Conservation (phyloP, 2,888 invertebrate species). For the Elegia similella region DNA sequence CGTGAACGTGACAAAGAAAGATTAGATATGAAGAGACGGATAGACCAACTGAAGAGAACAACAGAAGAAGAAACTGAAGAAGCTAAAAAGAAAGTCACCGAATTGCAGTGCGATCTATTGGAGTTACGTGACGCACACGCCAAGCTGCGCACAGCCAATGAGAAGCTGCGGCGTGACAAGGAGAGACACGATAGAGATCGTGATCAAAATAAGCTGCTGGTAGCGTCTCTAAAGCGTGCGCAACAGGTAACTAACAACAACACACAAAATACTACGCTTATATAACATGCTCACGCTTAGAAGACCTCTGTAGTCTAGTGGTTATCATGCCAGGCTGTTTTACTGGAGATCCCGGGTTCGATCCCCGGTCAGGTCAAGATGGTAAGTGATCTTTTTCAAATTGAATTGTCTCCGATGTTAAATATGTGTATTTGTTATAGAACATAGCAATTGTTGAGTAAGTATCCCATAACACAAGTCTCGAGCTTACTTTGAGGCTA, state of each 20-base stretch:
- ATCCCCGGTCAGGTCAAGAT: too few species aligned
- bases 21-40: conserved; percentile 91
- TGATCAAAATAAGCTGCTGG: conserved; percentile 80
- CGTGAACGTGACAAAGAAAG: conserved; percentile 94
- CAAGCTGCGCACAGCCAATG: conserved; percentile 93
- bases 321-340: too few species aligned
- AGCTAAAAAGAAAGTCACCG: conserved; percentile 89
- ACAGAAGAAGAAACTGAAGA: conserved; percentile 95
- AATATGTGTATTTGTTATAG: too few species aligned
- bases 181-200: conserved; percentile 92
- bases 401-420: too few species aligned
- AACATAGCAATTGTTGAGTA: too few species aligned
- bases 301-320: too few species aligned
- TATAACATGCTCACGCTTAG: too few species aligned
- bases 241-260: conserved; percentile 62
- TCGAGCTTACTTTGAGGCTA: too few species aligned
- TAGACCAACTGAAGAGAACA: conserved; percentile 91
- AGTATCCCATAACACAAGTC: too few species aligned
- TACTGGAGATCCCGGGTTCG: too few species aligned
- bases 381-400: too few species aligned
- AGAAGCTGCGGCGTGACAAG: conserved; percentile 93
- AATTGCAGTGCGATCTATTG: conserved; percentile 92
- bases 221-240: conserved; percentile 70
- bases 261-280: background rate
- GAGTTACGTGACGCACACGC: conserved; percentile 96